Evolutionary conservation across 2,888 invertebrate species (phyloP), one percentile per base, ranked within the genome.

Genomic region (Odontomyia ornata): DNA sequence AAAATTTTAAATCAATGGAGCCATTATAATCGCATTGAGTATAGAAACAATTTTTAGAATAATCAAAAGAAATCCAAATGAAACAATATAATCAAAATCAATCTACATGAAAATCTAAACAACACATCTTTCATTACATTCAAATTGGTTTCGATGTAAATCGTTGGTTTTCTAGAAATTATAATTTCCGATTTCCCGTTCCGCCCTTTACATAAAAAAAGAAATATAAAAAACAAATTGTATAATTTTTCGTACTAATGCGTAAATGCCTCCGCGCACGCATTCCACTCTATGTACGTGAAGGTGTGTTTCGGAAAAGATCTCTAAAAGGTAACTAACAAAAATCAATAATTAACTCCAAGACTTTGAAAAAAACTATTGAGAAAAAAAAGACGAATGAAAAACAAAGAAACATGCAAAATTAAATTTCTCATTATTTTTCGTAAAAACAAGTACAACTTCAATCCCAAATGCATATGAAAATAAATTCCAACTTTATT

Each of bases 251-350:
- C 84, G 86, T 86, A 87, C 85, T 86, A 86, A 87, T 87, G 87
- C 87, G 86, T 84, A 81, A 84, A 84, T 87, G 87, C 86, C 86
- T 81, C 84, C 86, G 86, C 87, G 87, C 87, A 86, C 87, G 86
- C 89, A 89, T 89, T 88, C 89, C 89, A 88, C 88, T 88, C 85
- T 86, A 76, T 79, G 77, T 78, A 79, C 86, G 85, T 86, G 86
- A 87, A 95, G 94, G 95, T 92, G 94, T 95, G 92, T 95, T 94
- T 94, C 94, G 95, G 94, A 95, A 95, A 94, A 93, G 94, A 93
- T 95, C 94, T 92, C 94, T 94, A 93, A 94, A 94, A 95, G 95
- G 94, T 94, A 94, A 94, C 92, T 92, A 91, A 85, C 84, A 84
- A 83, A 36, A 80, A 57, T 47, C 73, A 73, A 72, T 72, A 72